phyloP scores from a whole-genome alignment of 2,888 invertebrate genomes.

The Napeogenes sylphis region DNA sequence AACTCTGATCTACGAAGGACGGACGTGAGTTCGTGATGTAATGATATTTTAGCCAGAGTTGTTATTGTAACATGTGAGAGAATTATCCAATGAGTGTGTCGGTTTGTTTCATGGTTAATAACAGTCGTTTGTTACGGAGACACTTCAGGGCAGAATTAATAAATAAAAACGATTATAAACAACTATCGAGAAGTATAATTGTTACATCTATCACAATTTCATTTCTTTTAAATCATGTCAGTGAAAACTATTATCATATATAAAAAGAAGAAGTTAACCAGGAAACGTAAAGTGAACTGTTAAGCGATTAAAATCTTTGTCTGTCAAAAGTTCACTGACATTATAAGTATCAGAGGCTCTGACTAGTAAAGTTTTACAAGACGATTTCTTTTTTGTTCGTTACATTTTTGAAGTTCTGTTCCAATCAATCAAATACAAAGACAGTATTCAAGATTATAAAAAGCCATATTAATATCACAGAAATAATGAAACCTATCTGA shows the following conservation, averaged over 20 bases:
- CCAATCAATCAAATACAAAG: too few relatives aligned
- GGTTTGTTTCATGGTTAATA: conserved; percentile 63
- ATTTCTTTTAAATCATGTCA: conserved; percentile 38
- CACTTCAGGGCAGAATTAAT: conserved; percentile 19
- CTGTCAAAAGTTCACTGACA: conserved; percentile 25
- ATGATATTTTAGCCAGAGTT: conserved; percentile 61
- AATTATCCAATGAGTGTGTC: conserved; percentile 46
- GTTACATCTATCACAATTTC: conserved; percentile 39
- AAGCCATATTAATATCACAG: too few relatives aligned
- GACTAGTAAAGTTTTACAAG: conserved; percentile 8
- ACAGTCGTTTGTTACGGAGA: conserved; percentile 45
- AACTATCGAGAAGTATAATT: conserved; percentile 20
- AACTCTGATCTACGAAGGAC: conserved; percentile 61
- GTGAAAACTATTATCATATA: conserved; percentile 61
- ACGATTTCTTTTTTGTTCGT: conserved; percentile 8
- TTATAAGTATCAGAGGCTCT: conserved; percentile 20
- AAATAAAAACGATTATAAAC: conserved; percentile 4
- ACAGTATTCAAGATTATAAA: too few relatives aligned
- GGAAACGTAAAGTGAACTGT: conserved; percentile 61
- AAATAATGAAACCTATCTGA: too few relatives aligned
- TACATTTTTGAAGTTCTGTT: too few relatives aligned
- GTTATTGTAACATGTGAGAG: too few relatives aligned
- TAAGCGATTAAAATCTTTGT: conserved; percentile 57
- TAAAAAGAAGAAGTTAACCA: conserved; percentile 47
- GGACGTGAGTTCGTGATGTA: conserved; percentile 62